Evolutionary conservation across 2,888 invertebrate species (phyloP).

Genomic region (Lymantria monacha): DNA sequence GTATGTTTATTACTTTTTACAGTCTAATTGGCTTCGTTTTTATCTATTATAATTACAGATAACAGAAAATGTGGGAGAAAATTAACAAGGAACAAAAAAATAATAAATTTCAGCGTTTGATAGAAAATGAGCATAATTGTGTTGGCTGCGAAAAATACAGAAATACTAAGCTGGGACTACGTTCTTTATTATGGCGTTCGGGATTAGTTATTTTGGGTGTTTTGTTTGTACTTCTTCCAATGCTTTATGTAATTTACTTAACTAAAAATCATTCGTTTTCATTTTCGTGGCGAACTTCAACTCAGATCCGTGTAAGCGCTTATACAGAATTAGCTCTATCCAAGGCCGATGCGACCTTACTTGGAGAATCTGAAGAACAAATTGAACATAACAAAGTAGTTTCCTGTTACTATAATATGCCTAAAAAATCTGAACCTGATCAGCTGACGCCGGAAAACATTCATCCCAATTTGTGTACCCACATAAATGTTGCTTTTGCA

Average conservation of each 20-base stretch:
- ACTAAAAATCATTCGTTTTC: background rate
- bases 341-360: background rate
- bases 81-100: slow-evolving; percentile 3
- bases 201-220: background rate
- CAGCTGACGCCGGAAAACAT: slow-evolving; percentile 81
- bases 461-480: slow-evolving; percentile 89
- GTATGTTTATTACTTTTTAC: too few relatives aligned
- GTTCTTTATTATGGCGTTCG: background rate
- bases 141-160: background rate
- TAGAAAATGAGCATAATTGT: slow-evolving; percentile 1
- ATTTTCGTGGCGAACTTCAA: slow-evolving; percentile 4
- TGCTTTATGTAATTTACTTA: background rate
- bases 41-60: too few relatives aligned
- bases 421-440: slow-evolving; percentile 44
- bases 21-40: too few relatives aligned
- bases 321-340: slow-evolving; percentile 2
- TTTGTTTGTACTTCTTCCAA: background rate
- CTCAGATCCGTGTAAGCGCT: slow-evolving; percentile 4
- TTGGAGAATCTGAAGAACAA: background rate
- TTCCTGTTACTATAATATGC: slow-evolving; percentile 88
- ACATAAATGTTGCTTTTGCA: slow-evolving; percentile 91
- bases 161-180: background rate
- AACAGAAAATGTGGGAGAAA: slow-evolving; percentile 6
- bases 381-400: slow-evolving; percentile 40
- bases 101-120: slow-evolving; percentile 13